Evolutionary conservation across 2,888 invertebrate genomes (phyloP), one percentile per base, ranked within the genome.

Genomic region (Mesorhabditis sp.): DNA sequence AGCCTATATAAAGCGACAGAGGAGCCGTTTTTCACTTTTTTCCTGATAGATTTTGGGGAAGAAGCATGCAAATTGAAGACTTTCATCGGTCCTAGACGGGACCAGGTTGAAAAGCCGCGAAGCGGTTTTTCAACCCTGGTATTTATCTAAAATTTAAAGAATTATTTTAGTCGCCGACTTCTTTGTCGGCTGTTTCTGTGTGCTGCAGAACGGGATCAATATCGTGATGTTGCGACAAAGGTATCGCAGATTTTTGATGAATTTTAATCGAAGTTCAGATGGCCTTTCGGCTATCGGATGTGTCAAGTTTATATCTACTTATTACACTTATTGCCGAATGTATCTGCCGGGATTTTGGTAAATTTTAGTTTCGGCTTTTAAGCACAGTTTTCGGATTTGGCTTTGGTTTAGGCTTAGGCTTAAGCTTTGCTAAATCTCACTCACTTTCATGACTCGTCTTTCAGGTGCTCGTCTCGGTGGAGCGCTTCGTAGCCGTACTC

Each of bases 231-330:
- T 73, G 62, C 72, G 70, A n/a, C 78, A 82, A 62, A 28, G 45
- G 44, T 50, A 50, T 28, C 28, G 28, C 28, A 2, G 41, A n/a
- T 43, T 15, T 44, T 3, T 66, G 4, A 3, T 6, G 28, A 64
- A 10, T 13, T 15, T 7, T 10, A 28, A 28, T 58, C 7, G 28
- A 66, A 66, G 5, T 68, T 41, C 6, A 72, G 74, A 10, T 84
- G 85, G 85, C 83, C 82, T n/a, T 83, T 85, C 65, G 84, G 84
- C 43, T 90, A 91, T 83, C 92, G 93, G 84, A 89, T 94, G 74
- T 94, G 94, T 88, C 93, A 93, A 87, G 91, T 93, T 90, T 93
- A 94, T 88, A 92, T 93, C 88, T 94, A 94, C 86, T 91, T 93
- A 41, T 92, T 93, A 86, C 92, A 92, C 13, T 88, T 94, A 78